Conservation (phyloP, 35 echinoderm and acorn worm genomes). For the Ophiothrix spiculata region DNA sequence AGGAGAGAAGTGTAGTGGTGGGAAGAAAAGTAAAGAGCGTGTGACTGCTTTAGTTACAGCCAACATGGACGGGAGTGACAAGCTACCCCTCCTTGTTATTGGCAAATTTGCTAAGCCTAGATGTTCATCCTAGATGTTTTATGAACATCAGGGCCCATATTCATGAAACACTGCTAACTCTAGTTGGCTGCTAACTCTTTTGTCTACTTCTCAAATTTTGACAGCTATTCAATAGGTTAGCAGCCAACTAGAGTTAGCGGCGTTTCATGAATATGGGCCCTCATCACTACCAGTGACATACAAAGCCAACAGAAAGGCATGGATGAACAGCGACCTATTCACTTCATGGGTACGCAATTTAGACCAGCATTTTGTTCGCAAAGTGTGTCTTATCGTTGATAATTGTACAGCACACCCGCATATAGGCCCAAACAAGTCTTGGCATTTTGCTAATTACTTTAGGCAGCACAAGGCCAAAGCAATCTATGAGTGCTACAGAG, state of each 20-base stretch:
- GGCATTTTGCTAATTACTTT: no score
- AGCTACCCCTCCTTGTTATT: slow-evolving; percentile 34
- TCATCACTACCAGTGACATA: slow-evolving; percentile 16
- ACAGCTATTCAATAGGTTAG: no score
- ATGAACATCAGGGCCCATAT: no score
- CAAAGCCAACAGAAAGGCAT: slow-evolving; percentile 23
- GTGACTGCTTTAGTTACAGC: slow-evolving; percentile 27
- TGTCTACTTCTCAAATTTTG: no score
- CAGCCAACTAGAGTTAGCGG: no score
- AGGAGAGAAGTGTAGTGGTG: slow-evolving; percentile 9
- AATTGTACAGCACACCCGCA: slow-evolving; percentile 27
- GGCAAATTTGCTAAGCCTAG: slow-evolving; percentile 31
- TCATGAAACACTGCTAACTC: no score
- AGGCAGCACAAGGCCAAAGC: no score
- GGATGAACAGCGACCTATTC: slow-evolving; percentile 29
- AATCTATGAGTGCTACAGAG: no score
- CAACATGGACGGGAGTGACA: slow-evolving; percentile 40
- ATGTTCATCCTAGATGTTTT: no score
- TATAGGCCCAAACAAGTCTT: no score
- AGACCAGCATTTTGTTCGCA: slow-evolving; percentile 7
- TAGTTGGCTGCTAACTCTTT: no score
- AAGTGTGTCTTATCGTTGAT: slow-evolving; percentile 24
- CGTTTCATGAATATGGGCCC: slow-evolving; percentile 15
- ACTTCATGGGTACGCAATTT: slow-evolving; percentile 5
- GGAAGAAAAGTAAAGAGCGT: slow-evolving; percentile 43